Base-by-base conservation (phyloP, 2,888 invertebrate species). In the Falcaria lacertinaria region DNA sequence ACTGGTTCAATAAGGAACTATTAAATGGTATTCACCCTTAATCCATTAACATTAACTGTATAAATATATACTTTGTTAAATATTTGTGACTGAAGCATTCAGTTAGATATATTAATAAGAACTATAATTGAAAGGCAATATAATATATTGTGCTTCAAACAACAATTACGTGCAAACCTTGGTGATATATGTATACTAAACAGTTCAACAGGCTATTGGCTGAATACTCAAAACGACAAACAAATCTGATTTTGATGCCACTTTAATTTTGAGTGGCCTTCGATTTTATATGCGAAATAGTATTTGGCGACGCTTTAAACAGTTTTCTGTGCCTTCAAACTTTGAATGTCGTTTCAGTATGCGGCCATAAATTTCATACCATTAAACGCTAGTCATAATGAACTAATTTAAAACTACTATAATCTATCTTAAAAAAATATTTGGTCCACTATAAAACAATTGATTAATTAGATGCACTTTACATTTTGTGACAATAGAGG, bases 1-100 rank as follows among this genome's bases (percentile, higher is more conserved):
- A 35, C 41, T 42, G 39, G 48, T 50, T 49, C 35, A 47, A 35
- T 46, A 45, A 54, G 47, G 48, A 58, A 55, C 58, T 54, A 42
- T 40, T 41, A n/a, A 42, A 41, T 36, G 7, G 15, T 35, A 19
- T 6, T 22, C 1, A 19, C 2, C 36, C 14, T 7, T 15, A 22
- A 22, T 36, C 19, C 36, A 36, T 19, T 36, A 6, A 28, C 28
- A 11, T 28, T 28, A 7, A 11, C 28, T 28, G 28, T 28, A 11
- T 28, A 28, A 28, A 28, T 11, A 11, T 28, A 7, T 28, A 11
- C 11, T 22, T 22, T 22, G 5, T 22, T 22, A 28, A 28, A 28
- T 28, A 28, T 28, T 19, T 2, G 11, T 28, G 28, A 11, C 11
- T 28, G 11, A 28, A 28, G 28, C 28, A 11, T 11, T 7, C 3